These are phyloP conservation scores for Zaprionus lachaisei DNA, from an alignment of 1,140 invertebrate species.

Conservation along the genomic window DNA sequence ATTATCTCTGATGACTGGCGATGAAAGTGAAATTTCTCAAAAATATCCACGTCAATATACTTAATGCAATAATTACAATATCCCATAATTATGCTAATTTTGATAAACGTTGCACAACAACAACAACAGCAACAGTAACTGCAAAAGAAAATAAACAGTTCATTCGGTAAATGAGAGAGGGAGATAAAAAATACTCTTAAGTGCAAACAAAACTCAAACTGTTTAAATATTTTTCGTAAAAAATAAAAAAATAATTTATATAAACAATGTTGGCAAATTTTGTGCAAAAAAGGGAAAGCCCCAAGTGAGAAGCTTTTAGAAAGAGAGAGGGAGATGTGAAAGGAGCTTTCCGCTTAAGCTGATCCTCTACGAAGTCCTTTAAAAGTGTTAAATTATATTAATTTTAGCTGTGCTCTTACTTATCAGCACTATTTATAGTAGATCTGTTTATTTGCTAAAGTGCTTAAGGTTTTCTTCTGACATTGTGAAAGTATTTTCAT, in stretches of 20 bases:
- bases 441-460: too few relatives aligned
- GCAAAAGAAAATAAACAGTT: conserved; percentile 30
- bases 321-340: conserved; percentile 28
- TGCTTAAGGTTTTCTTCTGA: not conserved
- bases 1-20: conserved; percentile 22
- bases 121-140: conserved; percentile 21
- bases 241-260: conserved; percentile 28
- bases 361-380: too few relatives aligned
- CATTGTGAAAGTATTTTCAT: conserved; percentile 8
- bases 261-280: conserved; percentile 55
- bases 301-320: conserved; percentile 45
- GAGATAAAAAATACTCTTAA: conserved; percentile 36
- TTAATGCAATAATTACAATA: conserved; percentile 43
- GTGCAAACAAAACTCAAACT: conserved; percentile 70
- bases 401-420: not conserved
- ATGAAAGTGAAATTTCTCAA: conserved; percentile 52
- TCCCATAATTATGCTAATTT: conserved; percentile 52
- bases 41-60: conserved; percentile 10
- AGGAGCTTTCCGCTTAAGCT: not conserved
- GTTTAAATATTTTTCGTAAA: conserved; percentile 71
- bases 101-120: conserved; percentile 34
- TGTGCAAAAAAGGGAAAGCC: conserved; percentile 62
- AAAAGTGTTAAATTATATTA: not conserved
- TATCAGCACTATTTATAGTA: not conserved
- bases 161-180: conserved; percentile 29